phyloP scores from a whole-genome alignment of 2,888 invertebrate species.

The Drosophila subsilvestris region DNA sequence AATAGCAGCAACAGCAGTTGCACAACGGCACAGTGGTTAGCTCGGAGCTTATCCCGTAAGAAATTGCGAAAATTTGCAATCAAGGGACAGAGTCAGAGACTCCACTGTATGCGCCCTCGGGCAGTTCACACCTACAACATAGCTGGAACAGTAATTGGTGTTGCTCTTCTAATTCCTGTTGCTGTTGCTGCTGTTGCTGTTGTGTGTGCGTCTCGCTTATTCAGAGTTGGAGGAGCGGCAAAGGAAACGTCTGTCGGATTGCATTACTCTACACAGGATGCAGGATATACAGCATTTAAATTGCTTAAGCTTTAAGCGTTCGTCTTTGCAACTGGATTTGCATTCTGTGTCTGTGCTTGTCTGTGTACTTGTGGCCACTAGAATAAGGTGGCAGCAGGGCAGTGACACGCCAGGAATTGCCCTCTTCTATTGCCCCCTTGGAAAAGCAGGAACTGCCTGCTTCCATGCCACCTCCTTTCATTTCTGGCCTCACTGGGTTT shows the following conservation, averaged over 20 bases:
- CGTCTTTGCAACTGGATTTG: slow-evolving; percentile 57
- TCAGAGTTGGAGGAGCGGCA: slow-evolving; percentile 50
- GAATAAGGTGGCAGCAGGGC: neutral
- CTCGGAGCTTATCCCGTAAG: slow-evolving; percentile 4
- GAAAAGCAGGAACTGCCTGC: slow-evolving; percentile 7
- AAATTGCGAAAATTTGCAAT: slow-evolving; percentile 32
- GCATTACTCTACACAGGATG: slow-evolving; percentile 60
- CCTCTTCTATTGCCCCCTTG: neutral
- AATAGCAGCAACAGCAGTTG: neutral
- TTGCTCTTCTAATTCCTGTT: slow-evolving; percentile 57
- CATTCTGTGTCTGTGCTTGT: slow-evolving; percentile 39
- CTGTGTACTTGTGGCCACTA: slow-evolving; percentile 17
- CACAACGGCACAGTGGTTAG: slow-evolving; percentile 1
- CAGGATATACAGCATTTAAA: slow-evolving; percentile 77
- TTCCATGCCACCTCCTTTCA: slow-evolving; percentile 3
- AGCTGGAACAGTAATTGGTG: slow-evolving; percentile 59
- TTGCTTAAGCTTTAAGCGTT: slow-evolving; percentile 69
- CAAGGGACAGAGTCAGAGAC: slow-evolving; percentile 9
- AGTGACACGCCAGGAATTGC: neutral
- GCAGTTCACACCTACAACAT: slow-evolving; percentile 36
- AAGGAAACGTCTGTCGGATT: slow-evolving; percentile 42
- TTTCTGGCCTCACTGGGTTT: slow-evolving; percentile 48
- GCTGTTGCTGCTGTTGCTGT: slow-evolving; percentile 28
- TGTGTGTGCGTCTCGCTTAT: slow-evolving; percentile 52
- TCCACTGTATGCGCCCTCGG: slow-evolving; percentile 7